These are phyloP conservation scores for Diplogasteroides magnus DNA, from an alignment of 1,140 invertebrate species.

Conservation along the genomic window DNA sequence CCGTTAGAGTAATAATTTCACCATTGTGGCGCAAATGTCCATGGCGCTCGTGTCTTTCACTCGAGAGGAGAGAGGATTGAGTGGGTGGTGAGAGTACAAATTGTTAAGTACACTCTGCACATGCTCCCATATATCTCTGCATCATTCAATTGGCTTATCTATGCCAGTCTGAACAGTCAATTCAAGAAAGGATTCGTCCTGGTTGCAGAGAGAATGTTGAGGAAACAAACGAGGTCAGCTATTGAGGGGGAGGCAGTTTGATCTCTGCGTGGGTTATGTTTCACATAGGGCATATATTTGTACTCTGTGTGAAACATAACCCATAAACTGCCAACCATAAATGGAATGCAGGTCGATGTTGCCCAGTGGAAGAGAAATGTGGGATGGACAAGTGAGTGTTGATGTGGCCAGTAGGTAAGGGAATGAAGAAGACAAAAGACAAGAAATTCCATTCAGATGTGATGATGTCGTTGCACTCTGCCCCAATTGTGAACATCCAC, in stretches of 20 bases:
- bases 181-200: slow-evolving; percentile 33
- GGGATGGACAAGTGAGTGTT: not conserved
- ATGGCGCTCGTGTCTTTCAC: no score
- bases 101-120: slow-evolving; percentile 17
- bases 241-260: not conserved
- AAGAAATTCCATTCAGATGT: not conserved
- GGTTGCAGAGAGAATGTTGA: slow-evolving; percentile 26
- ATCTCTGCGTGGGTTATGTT: no score
- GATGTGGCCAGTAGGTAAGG: not conserved
- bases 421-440: not conserved
- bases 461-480: not conserved
- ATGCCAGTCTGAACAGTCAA: slow-evolving; percentile 28
- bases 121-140: slow-evolving; percentile 28
- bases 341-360: not conserved
- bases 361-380: not conserved
- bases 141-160: slow-evolving; percentile 27
- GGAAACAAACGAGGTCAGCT: slow-evolving; percentile 23
- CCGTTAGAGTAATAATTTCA: no score
- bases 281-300: no score
- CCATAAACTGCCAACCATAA: no score
- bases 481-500: not conserved
- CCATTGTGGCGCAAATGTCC: no score
- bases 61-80: no score
- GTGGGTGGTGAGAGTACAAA: no score
- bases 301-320: no score